Conservation (phyloP, 1,140 invertebrate genomes). For the Aporrectodea caliginosa region DNA sequence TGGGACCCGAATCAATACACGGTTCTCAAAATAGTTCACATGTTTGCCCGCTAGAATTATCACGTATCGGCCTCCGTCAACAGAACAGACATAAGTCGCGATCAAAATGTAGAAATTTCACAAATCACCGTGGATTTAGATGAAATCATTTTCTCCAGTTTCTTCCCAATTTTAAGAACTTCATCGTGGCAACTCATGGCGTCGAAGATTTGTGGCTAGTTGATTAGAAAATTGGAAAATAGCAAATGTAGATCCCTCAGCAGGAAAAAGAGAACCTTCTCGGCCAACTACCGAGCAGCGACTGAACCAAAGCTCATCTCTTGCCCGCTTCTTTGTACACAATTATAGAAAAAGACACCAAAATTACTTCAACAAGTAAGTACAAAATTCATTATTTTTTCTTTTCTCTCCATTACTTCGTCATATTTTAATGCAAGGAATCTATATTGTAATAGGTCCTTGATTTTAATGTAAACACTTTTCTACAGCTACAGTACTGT, state of each 20-base stretch:
- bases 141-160: conserved; percentile 86
- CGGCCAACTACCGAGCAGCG: background rate
- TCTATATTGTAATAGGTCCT: background rate
- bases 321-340: background rate
- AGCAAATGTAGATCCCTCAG: background rate
- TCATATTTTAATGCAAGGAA: background rate
- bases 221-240: background rate
- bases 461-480: background rate
- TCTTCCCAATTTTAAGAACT: conserved; percentile 88
- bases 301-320: background rate
- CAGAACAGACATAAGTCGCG: background rate
- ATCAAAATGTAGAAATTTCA: conserved; percentile 6
- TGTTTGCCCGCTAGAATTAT: background rate
- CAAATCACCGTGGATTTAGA: conserved; percentile 70
- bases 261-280: background rate
- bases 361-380: background rate
- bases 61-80: background rate
- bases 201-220: background rate
- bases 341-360: background rate
- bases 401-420: background rate
- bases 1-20: background rate
- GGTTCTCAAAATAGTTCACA: background rate
- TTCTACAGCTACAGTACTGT: too few relatives aligned
- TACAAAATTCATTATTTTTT: background rate
- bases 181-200: conserved; percentile 71